Percentiles rank a stretch among this genome's conserved stretches.
Evolutionary conservation across 2,888 invertebrate species (phyloP).

Genomic region (Athripsodes cinereus): DNA sequence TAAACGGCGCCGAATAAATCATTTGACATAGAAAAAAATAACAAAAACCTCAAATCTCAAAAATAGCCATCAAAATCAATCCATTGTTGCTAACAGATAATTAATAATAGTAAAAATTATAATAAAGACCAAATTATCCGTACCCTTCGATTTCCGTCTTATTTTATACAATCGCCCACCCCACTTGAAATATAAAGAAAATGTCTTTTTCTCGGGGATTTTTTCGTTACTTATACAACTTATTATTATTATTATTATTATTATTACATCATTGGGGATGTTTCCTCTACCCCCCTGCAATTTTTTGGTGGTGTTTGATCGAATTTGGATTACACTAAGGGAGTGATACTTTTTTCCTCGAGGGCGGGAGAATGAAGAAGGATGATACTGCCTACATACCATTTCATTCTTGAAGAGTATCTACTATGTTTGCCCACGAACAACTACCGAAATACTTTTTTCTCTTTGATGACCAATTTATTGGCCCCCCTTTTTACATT

Average conservation of each 20-base stretch:
- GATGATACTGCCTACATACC: too few species aligned
- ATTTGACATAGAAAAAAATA: too few species aligned
- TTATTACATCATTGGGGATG: background rate
- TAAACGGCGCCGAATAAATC: too few species aligned
- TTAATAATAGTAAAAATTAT: too few species aligned
- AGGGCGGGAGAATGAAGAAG: background rate
- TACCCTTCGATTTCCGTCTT: too few species aligned
- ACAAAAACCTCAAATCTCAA: too few species aligned
- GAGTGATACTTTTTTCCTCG: background rate
- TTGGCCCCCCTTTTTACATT: constrained; percentile 7
- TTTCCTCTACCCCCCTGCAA: background rate
- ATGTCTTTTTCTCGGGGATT: background rate
- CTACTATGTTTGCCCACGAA: constrained; percentile 10
- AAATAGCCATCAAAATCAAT: background rate
- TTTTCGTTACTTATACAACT: background rate
- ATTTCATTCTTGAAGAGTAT: background rate
- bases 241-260: background rate
- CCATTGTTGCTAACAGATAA: background rate
- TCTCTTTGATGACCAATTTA: constrained; percentile 16
- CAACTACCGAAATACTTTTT: background rate
- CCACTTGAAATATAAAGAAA: too few species aligned
- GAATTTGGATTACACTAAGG: constrained; percentile 24
- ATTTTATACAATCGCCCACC: too few species aligned
- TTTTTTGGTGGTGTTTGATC: constrained; percentile 24
- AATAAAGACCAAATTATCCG: too few species aligned